A percentile compares a stretch with the other conserved stretches of the same genome.
These are phyloP conservation scores for Drosophila biarmipes DNA, from an alignment of 1,140 invertebrate genomes.

Conservation along the genomic window DNA sequence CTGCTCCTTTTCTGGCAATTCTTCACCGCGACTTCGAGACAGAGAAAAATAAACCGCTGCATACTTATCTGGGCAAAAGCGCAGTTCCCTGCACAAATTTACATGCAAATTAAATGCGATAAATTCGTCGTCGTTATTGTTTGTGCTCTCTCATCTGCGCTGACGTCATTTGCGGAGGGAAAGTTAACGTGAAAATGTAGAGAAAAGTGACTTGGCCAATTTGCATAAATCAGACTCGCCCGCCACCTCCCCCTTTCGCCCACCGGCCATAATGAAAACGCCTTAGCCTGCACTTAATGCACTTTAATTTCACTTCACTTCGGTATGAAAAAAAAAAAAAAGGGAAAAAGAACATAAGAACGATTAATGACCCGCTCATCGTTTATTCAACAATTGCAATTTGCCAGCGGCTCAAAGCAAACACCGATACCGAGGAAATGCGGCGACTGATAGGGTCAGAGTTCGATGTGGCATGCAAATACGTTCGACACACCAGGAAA, in stretches of 20 bases:
- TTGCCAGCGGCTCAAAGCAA: constrained; percentile 36
- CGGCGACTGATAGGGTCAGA: constrained; percentile 1
- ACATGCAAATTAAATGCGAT: constrained; percentile 43
- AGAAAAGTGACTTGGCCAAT: constrained; percentile 20
- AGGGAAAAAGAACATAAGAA: constrained; percentile 4
- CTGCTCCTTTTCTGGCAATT: constrained; percentile 30
- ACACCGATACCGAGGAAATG: constrained; percentile 10
- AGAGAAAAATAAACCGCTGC: constrained; percentile 45
- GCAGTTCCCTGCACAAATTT: constrained; percentile 51
- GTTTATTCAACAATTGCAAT: constrained; percentile 68
- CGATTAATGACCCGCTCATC: constrained; percentile 59
- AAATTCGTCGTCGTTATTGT: constrained; percentile 55
- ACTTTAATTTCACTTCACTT: constrained; percentile 37
- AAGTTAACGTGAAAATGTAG: neutral
- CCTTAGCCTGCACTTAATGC: constrained; percentile 61
- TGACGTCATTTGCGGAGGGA: constrained; percentile 26
- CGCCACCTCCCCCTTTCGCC: neutral
- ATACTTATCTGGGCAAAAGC: constrained; percentile 47
- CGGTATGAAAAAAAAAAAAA: neutral
- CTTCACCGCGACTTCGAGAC: constrained; percentile 29
- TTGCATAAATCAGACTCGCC: constrained; percentile 71
- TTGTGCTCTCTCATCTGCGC: constrained; percentile 20
- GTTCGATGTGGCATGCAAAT: constrained; percentile 55
- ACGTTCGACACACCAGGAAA: constrained; percentile 32
- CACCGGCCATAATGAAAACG: constrained; percentile 15